phyloP scores from a whole-genome alignment of 2,113 vertebrate genomes.

The Rhinoderma darwinii region DNA sequence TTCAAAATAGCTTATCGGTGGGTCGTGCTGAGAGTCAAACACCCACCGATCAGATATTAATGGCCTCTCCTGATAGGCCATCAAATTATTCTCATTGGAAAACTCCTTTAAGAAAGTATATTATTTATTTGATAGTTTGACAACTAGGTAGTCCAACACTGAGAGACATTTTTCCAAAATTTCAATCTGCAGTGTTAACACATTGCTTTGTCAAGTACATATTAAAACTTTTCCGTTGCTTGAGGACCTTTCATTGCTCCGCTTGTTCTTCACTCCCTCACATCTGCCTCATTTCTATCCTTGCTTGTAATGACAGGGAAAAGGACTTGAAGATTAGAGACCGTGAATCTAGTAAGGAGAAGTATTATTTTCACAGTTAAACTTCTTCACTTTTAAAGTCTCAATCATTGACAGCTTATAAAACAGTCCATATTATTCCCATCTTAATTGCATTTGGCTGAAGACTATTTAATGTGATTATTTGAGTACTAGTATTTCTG shows the following conservation, averaged over 20 bases:
- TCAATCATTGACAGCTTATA: slow-evolving; percentile 14
- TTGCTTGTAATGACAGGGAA: neutral
- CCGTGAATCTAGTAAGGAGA: neutral
- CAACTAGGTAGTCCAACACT: neutral
- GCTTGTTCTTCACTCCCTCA: neutral
- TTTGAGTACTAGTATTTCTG: slow-evolving; percentile 38
- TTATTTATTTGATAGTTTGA: too few relatives aligned
- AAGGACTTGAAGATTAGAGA: neutral
- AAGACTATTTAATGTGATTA: slow-evolving; percentile 1
- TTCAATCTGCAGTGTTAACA: neutral
- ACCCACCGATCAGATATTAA: too few relatives aligned
- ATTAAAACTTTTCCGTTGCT: neutral
- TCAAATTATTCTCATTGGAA: too few relatives aligned
- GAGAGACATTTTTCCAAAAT: neutral
- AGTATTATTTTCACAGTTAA: neutral
- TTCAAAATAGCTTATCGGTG: too few relatives aligned
- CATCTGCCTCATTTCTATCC: slow-evolving; percentile 1
- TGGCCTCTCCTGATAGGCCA: too few relatives aligned
- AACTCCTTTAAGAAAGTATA: too few relatives aligned
- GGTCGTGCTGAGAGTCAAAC: too few relatives aligned
- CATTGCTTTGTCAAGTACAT: neutral
- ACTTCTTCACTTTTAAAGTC: neutral
- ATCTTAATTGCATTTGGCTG: neutral
- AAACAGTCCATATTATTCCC: neutral
- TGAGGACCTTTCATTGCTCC: neutral